Conservation (phyloP, 2,888 invertebrate genomes). For the Morpho achilles region DNA sequence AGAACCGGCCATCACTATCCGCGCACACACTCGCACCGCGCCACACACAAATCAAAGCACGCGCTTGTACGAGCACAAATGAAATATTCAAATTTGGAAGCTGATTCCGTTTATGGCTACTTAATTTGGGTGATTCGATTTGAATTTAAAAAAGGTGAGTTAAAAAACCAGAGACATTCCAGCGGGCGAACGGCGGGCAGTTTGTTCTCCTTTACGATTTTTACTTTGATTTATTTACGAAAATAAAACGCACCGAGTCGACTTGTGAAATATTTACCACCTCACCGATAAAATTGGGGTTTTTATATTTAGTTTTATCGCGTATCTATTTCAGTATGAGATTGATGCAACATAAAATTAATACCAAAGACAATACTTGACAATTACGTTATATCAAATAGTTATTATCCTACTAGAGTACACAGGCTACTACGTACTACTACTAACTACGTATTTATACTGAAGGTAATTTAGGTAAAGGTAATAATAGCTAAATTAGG, state of each 20-base stretch:
- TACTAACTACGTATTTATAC: too few species aligned
- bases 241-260: slow-evolving; percentile 22
- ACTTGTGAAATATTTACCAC: slow-evolving; percentile 15
- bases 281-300: too few species aligned
- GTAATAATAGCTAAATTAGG: too few species aligned
- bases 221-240: slow-evolving; percentile 26
- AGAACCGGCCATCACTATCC: slow-evolving; percentile 33
- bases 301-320: too few species aligned
- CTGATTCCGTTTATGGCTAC: slow-evolving; percentile 80
- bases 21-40: slow-evolving; percentile 43
- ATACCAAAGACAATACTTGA: too few species aligned
- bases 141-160: slow-evolving; percentile 70
- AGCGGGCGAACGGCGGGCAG: slow-evolving; percentile 30
- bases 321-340: too few species aligned
- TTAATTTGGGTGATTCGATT: slow-evolving; percentile 80
- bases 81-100: slow-evolving; percentile 80
- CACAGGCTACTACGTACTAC: too few species aligned
- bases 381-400: too few species aligned
- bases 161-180: slow-evolving; percentile 67
- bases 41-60: slow-evolving; percentile 66
- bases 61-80: slow-evolving; percentile 63
- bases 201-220: slow-evolving; percentile 22
- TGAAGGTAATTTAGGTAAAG: too few species aligned
- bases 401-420: too few species aligned
- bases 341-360: too few species aligned